phyloP scores from a whole-genome alignment of 1,140 invertebrate genomes.

The Lepidurus apus region DNA sequence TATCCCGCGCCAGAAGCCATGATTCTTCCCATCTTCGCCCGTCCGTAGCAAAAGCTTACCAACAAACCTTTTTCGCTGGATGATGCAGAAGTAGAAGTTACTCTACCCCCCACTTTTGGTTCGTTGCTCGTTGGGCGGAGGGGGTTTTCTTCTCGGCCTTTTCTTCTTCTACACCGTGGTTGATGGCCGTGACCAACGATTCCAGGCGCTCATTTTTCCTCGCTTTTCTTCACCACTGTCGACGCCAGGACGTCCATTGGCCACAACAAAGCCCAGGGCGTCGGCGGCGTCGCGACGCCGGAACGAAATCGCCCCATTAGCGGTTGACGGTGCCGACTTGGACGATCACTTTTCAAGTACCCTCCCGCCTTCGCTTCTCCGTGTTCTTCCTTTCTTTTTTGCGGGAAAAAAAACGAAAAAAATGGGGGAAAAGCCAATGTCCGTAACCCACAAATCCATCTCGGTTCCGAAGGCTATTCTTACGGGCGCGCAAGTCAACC shows the following conservation, averaged over 20 bases:
- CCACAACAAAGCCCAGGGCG: constrained; percentile 16
- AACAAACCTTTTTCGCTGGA: background rate
- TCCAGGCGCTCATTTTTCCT: constrained; percentile 16
- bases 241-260: constrained; percentile 20
- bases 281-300: constrained; percentile 19
- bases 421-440: background rate
- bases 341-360: constrained; percentile 13
- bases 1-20: background rate
- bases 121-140: background rate
- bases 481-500: too few species aligned
- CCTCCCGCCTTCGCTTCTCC: background rate
- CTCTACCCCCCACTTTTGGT: background rate
- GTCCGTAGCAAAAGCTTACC: background rate
- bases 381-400: background rate
- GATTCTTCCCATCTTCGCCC: background rate
- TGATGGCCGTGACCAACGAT: constrained; percentile 18
- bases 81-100: constrained; percentile 2
- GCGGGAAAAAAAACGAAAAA: background rate
- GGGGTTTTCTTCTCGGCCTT: background rate
- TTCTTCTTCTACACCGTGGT: constrained; percentile 5
- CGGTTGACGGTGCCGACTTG: constrained; percentile 11
- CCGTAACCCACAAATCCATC: background rate
- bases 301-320: constrained; percentile 21
- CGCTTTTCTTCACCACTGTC: constrained; percentile 21
- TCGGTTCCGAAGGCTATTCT: too few species aligned